These are phyloP conservation scores for Albula goreensis DNA, from an alignment of 2,113 vertebrate genomes.

Conservation along the genomic window DNA sequence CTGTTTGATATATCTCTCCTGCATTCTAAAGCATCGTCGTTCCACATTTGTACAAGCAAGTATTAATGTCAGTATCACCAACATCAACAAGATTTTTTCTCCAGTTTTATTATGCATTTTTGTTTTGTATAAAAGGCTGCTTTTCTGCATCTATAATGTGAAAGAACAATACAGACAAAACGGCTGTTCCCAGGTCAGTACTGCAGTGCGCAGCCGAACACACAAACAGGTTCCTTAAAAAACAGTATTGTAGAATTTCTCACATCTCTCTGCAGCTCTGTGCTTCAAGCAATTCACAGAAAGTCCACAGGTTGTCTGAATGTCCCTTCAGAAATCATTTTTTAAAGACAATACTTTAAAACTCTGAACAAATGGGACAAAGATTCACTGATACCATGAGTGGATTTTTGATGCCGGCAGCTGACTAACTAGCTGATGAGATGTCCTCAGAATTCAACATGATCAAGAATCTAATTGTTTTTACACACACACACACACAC, in stretches of 20 bases:
- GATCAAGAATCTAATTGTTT: conserved; percentile 17
- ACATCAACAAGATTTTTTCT: conserved; percentile 9
- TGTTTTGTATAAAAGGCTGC: conserved; percentile 56
- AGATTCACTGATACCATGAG: conserved; percentile 27
- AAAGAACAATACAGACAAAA: conserved; percentile 56
- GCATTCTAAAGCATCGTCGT: not conserved
- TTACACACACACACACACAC: not conserved
- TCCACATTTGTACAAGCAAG: not conserved
- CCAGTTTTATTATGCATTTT: conserved; percentile 45
- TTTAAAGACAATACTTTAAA: not conserved
- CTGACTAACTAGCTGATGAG: conserved; percentile 43
- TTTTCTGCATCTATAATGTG: conserved; percentile 74
- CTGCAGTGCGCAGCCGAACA: conserved; percentile 21
- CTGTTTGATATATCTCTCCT: conserved; percentile 4
- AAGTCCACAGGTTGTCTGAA: conserved; percentile 39
- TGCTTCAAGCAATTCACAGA: conserved; percentile 59
- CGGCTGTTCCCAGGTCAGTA: conserved; percentile 26
- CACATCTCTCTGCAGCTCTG: conserved; percentile 52
- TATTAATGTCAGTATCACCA: not conserved
- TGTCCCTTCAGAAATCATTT: conserved; percentile 24
- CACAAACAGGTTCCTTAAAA: conserved; percentile 39
- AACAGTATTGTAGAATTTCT: conserved; percentile 56
- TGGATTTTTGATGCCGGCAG: conserved; percentile 38
- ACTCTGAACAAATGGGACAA: conserved; percentile 21
- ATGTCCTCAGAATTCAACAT: conserved; percentile 34